phyloP scores from a whole-genome alignment of 2,113 vertebrate genomes.

The Pungitius pungitius region DNA sequence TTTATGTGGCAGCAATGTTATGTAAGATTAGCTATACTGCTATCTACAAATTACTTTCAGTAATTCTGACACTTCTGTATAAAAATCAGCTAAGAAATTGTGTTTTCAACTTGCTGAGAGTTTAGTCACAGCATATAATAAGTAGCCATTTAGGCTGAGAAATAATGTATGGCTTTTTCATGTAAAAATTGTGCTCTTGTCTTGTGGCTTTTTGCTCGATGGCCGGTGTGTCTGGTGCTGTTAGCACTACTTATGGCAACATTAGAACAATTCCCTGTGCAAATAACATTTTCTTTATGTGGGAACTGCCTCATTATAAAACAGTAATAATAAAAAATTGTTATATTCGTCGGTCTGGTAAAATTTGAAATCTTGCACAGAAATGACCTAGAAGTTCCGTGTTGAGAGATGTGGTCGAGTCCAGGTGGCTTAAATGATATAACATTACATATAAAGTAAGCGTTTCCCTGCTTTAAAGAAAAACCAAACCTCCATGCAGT shows the following conservation, averaged over 20 bases:
- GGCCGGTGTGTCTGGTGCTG: constrained; percentile 29
- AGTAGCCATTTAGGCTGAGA: constrained; percentile 35
- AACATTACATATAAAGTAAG: constrained; percentile 15
- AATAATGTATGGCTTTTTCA: constrained; percentile 55
- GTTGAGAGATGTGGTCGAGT: not conserved
- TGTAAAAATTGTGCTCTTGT: constrained; percentile 63
- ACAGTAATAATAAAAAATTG: constrained; percentile 1
- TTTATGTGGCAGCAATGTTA: not conserved
- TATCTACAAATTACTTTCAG: constrained; percentile 35
- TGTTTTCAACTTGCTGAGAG: constrained; percentile 6
- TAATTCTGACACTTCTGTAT: constrained; percentile 22
- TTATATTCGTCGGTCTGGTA: constrained; percentile 17
- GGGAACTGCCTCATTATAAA: constrained; percentile 32
- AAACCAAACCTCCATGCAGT: constrained; percentile 39
- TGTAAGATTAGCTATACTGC: constrained; percentile 48
- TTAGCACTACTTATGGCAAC: constrained; percentile 57
- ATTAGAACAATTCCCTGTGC: constrained; percentile 55
- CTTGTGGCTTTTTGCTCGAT: constrained; percentile 24
- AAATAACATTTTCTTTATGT: constrained; percentile 47
- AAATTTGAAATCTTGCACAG: constrained; percentile 29
- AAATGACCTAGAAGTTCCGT: constrained; percentile 16
- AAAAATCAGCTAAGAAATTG: constrained; percentile 42
- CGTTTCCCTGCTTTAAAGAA: constrained; percentile 7
- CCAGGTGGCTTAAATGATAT: constrained; percentile 22
- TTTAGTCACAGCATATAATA: constrained; percentile 20